Base-by-base conservation (phyloP, 2,888 invertebrate genomes). In the Blastobasis lacticolella region DNA sequence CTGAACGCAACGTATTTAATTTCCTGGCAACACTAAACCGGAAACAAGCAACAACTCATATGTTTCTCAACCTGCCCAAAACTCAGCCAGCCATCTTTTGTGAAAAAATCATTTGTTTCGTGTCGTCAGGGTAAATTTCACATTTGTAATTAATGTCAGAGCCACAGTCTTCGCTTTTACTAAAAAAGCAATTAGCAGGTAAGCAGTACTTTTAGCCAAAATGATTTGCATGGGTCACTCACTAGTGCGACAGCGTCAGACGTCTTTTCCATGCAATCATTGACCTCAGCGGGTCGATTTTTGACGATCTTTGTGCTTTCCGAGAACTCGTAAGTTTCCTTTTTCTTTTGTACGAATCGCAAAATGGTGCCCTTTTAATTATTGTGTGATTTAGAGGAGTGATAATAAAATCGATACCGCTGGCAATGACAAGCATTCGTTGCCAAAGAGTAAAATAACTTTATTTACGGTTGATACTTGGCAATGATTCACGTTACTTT, bases 181-280 rank as follows among this genome's bases (percentile, higher is more conserved):
- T 97, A 90, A 94, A 95, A 90, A 97, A 97, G 93, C 97, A 97
- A 91, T 91, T 97, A 91, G 95, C 96, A 93, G 97, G 97, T 96
- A 92, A 90, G 91, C 90, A 57, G 53, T 56, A 23, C 23, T 54
- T 51, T 56, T 63, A 58, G 55, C 63, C 54, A 56, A 55, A 56
- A 61, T 62, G 69, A 66, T 67, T 59, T 69, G 61, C 62, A 23
- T 23, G 23, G 23, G 23, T 23, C 23, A 23, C 23, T 23, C 68
- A 72, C 66, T 66, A 58, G 58, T 63, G 61, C 66, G 65, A 64
- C 63, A 79, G 77, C 78, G 75, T 80, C 74, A 67, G 71, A 72
- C 73, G 73, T 74, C 75, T 77, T 75, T 70, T 73, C 70, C 67
- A 69, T 75, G 72, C 78, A 85, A 78, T 87, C 83, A 78, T 81